A percentile compares a stretch with the other conserved stretches of the same genome.
These are phyloP conservation scores for Scaptomyza flava DNA, from an alignment of 2,888 invertebrate species.

Conservation along the genomic window DNA sequence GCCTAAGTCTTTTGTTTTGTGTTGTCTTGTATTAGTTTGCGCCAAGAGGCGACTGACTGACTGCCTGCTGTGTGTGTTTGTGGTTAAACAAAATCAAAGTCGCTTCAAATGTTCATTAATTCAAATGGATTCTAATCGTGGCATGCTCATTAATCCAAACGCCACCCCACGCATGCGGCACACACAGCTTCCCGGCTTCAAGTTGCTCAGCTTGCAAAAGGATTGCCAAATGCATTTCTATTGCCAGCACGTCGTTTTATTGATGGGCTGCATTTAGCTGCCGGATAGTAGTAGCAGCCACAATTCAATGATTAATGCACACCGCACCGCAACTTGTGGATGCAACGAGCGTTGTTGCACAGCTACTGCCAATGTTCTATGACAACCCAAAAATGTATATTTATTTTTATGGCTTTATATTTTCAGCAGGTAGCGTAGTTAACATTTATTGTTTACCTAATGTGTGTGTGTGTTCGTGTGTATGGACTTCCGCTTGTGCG, in stretches of 20 bases:
- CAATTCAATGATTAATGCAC: constrained; percentile 65
- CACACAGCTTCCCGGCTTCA: not conserved
- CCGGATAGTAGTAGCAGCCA: constrained; percentile 23
- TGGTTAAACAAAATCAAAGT: constrained; percentile 71
- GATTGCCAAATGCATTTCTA: constrained; percentile 57
- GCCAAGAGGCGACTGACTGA: constrained; percentile 30
- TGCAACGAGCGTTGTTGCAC: constrained; percentile 13
- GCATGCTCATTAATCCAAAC: constrained; percentile 73
- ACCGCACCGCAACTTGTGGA: constrained; percentile 16
- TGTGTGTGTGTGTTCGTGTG: not conserved
- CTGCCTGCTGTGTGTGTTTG: constrained; percentile 61
- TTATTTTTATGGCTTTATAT: constrained; percentile 9
- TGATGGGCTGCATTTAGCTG: constrained; percentile 57
- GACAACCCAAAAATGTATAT: constrained; percentile 46
- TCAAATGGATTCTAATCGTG: constrained; percentile 77
- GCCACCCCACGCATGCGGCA: constrained; percentile 70
- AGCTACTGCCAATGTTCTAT: constrained; percentile 41
- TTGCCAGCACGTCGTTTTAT: constrained; percentile 58
- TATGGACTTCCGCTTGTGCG: constrained; percentile 68
- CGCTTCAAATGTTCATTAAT: constrained; percentile 73
- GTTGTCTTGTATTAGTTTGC: constrained; percentile 17
- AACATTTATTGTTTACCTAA: constrained; percentile 16
- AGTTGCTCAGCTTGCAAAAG: constrained; percentile 4
- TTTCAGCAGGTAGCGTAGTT: constrained; percentile 27
- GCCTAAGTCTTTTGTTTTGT: constrained; percentile 79